phyloP scores from a whole-genome alignment of 2,888 invertebrate species.

The Apomyelois bistriatella region DNA sequence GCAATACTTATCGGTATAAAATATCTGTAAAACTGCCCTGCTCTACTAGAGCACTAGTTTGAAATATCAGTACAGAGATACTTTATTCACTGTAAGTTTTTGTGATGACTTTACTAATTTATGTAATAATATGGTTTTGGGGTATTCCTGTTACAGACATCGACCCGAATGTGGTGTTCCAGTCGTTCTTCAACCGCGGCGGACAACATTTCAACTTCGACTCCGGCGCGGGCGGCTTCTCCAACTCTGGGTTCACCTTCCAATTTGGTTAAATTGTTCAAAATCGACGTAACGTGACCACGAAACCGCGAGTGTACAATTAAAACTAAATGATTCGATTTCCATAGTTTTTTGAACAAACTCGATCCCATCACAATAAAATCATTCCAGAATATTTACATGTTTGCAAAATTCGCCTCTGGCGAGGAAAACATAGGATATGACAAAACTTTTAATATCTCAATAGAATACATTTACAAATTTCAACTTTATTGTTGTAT shows the following conservation, averaged over 20 bases:
- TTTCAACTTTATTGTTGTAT: background rate
- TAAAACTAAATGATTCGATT: constrained; percentile 23
- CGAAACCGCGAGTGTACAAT: constrained; percentile 5
- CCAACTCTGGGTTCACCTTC: constrained; percentile 83
- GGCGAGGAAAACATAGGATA: background rate
- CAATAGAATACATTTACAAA: background rate
- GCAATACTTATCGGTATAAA: too few relatives aligned
- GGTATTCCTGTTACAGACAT: constrained; percentile 80
- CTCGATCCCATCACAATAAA: constrained; percentile 21
- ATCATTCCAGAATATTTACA: constrained; percentile 31
- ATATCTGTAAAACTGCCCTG: too few relatives aligned
- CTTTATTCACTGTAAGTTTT: too few relatives aligned
- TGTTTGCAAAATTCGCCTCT: background rate
- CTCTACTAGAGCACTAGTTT: too few relatives aligned
- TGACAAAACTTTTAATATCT: background rate
- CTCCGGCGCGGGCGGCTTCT: constrained; percentile 68
- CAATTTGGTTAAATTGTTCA: constrained; percentile 81
- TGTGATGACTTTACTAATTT: too few relatives aligned
- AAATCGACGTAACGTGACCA: background rate
- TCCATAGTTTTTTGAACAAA: constrained; percentile 25
- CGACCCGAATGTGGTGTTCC: constrained; percentile 92
- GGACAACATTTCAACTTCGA: constrained; percentile 78
- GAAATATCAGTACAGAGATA: too few relatives aligned
- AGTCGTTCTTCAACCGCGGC: constrained; percentile 87
- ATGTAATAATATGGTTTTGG: background rate